Base-by-base conservation (phyloP, 2,113 vertebrate genomes). In the Percina caprodes region DNA sequence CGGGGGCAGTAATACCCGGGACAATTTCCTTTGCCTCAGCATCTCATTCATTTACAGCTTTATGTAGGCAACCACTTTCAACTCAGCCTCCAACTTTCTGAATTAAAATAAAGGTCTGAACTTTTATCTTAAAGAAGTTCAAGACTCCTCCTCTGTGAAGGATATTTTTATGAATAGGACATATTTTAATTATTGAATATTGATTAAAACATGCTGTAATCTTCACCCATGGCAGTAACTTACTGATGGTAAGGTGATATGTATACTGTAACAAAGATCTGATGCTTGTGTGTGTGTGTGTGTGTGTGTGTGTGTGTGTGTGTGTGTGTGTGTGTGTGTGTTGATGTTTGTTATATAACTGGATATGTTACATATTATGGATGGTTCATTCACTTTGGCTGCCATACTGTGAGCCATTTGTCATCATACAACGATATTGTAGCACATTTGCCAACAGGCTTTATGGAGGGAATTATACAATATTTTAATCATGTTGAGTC, bases 21-120 rank as follows among this genome's bases (percentile, higher is more conserved):
- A 71, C 71, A 58, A 33, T 81, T 71, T 61, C 23, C 58, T 61
- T 54, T 15, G 30, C 70, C 19, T 54, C 33, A 11, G n/a, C 46
- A 23, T 65, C 55, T 63, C 56, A 21, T 55, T 16, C 58, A 82
- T 74, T 79, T 60, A 51, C 69, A 56, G 68, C 68, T 60, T 52
- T 19, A 68, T 75, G 45, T 21, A 42, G 68, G 14, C 51, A 33
- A 42, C 39, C 72, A 11, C 61, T 84, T 82, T 86, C 24, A 77
- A 58, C 73, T 70, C n/a, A 4, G 26, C 19, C 69, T 69, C 69
- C 45, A 70, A 42, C 39, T 42, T 11, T 42, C 39, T 42, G 39
- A 39, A 10, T 2, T 39, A 39, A 39, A 39, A 10, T 39, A 39
- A 39, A 9, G 39, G 39, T 39, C 39, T 39, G 39, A 42, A 42